A percentile compares a stretch with the other conserved stretches of the same genome.
phyloP scores from a whole-genome alignment of 1,140 invertebrate genomes.

The Drosophila paulistorum region DNA sequence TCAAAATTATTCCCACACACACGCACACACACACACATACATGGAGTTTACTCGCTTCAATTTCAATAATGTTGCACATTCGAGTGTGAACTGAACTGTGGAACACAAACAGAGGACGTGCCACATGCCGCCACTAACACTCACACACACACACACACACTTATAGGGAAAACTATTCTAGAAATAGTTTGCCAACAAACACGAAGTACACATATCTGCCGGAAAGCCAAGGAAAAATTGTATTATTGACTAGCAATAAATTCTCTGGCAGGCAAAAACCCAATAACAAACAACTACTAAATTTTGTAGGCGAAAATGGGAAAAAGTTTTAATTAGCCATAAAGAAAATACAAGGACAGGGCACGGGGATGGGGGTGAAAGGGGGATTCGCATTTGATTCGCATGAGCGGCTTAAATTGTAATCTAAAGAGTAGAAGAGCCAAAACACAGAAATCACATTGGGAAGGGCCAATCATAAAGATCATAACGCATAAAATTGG shows the following conservation, averaged over 20 bases:
- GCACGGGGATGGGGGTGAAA: conserved; percentile 23
- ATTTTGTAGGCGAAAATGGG: conserved; percentile 72
- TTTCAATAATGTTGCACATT: conserved; percentile 74
- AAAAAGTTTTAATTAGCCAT: conserved; percentile 82
- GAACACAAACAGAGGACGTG: conserved; percentile 30
- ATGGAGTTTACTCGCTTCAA: conserved; percentile 36
- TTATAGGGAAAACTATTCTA: conserved; percentile 47
- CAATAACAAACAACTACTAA: conserved; percentile 6
- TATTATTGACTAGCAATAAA: conserved; percentile 79
- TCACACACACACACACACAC: background rate
- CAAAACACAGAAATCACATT: conserved; percentile 9
- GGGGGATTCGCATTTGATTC: conserved; percentile 42
- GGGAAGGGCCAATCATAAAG: conserved; percentile 54
- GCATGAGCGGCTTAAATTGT: conserved; percentile 42
- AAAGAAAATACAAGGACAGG: conserved; percentile 72
- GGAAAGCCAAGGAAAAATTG: conserved; percentile 56
- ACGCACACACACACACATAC: background rate
- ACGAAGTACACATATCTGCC: conserved; percentile 41
- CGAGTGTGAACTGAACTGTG: conserved; percentile 66
- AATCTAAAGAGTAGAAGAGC: conserved; percentile 44
- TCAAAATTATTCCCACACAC: conserved; percentile 44
- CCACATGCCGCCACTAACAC: conserved; percentile 1
- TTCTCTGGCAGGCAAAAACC: conserved; percentile 53
- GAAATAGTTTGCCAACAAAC: conserved; percentile 68
- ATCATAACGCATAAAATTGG: conserved; percentile 80